phyloP scores from a whole-genome alignment of 2,888 invertebrate genomes.

The Hemicrepidius hirtus region DNA sequence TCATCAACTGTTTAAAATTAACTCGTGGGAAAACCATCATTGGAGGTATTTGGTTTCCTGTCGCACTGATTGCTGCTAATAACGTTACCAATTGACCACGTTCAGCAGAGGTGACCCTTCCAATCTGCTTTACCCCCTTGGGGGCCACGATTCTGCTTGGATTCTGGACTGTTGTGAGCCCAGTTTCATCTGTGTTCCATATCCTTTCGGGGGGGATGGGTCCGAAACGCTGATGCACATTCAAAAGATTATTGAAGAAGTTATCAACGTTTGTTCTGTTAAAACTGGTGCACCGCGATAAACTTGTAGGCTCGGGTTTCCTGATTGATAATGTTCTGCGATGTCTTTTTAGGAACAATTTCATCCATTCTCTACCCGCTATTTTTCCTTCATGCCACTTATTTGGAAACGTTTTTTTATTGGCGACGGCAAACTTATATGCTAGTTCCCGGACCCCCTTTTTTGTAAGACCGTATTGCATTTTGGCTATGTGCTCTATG shows the following conservation, averaged over 20 bases:
- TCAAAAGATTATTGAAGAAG: constrained; percentile 11
- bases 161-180: constrained; percentile 64
- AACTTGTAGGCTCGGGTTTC: constrained; percentile 35
- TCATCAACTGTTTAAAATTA: constrained; percentile 12
- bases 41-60: constrained; percentile 60
- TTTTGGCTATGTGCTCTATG: no score
- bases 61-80: constrained; percentile 63
- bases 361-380: constrained; percentile 42
- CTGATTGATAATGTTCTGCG: constrained; percentile 51
- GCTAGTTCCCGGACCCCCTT: no score
- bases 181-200: constrained; percentile 66
- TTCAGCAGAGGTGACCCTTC: constrained; percentile 65
- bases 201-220: not conserved
- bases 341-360: no score
- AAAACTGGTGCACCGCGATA: constrained; percentile 10
- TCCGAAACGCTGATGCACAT: not conserved
- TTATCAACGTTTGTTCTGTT: constrained; percentile 15
- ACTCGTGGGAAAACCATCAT: constrained; percentile 24
- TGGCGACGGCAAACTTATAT: no score
- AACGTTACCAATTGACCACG: constrained; percentile 65
- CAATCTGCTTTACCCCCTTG: constrained; percentile 66
- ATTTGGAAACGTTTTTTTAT: no score
- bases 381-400: constrained; percentile 11
- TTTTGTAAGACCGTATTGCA: no score
- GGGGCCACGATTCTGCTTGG: constrained; percentile 63